A percentile compares a stretch with the other conserved stretches of the same genome.
Evolutionary conservation across 2,797 vertebrate species (phyloP).

Genomic region (Gambelia wislizenii): DNA sequence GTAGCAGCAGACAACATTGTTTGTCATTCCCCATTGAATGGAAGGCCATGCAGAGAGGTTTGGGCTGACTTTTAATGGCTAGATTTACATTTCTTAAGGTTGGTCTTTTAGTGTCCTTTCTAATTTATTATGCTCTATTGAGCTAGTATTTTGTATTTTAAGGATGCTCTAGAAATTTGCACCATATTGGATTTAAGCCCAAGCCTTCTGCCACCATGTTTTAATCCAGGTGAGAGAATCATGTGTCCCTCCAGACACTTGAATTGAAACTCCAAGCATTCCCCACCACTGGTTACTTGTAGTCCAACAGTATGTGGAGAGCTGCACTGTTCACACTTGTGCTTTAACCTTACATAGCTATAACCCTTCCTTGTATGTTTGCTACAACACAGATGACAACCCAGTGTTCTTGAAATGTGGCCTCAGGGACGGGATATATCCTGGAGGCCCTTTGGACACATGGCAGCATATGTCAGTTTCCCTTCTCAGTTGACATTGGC

Average conservation of each 20-base stretch:
- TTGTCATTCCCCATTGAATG: not conserved
- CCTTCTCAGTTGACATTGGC: not conserved
- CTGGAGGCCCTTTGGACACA: not conserved
- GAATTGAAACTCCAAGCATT: too few relatives aligned
- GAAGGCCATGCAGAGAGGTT: not conserved
- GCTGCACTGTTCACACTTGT: not conserved
- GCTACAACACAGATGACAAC: not conserved
- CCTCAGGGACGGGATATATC: not conserved
- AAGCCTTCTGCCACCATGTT: too few relatives aligned
- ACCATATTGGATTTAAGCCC: not conserved
- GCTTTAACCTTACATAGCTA: not conserved
- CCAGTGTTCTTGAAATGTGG: not conserved
- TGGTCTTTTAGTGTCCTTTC: not conserved
- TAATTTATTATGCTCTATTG: not conserved
- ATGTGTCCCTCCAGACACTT: too few relatives aligned
- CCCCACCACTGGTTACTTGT: too few relatives aligned
- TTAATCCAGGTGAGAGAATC: too few relatives aligned
- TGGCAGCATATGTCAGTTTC: not conserved
- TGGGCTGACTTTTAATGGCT: not conserved
- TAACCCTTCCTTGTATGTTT: not conserved
- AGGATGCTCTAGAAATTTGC: not conserved
- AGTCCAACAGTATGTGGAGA: too few relatives aligned
- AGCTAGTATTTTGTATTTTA: not conserved
- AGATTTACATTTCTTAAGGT: not conserved
- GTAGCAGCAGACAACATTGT: not conserved